phyloP scores from a whole-genome alignment of 2,113 vertebrate genomes.

The Tamias sibiricus region DNA sequence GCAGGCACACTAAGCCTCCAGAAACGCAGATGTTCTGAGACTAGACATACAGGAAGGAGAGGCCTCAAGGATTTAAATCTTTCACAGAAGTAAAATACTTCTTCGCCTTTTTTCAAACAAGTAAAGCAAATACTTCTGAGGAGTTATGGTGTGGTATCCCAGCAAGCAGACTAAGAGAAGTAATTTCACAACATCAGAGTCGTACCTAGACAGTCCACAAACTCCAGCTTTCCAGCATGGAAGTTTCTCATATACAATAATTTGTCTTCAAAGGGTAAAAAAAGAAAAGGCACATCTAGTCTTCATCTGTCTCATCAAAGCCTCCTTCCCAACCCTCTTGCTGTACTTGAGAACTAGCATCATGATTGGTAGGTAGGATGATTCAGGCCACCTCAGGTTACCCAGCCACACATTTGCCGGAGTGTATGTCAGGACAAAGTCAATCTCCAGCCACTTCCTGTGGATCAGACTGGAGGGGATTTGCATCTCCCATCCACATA shows the following conservation, averaged over 20 bases:
- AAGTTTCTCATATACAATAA: background rate
- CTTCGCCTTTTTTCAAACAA: background rate
- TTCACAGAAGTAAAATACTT: background rate
- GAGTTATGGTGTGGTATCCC: fast-evolving
- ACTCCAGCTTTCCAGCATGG: too few relatives aligned
- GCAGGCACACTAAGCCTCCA: background rate
- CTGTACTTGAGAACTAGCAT: background rate
- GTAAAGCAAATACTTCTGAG: background rate
- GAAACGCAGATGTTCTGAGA: background rate
- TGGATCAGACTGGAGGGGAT: background rate
- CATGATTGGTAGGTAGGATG: fast-evolving
- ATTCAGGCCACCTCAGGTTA: too few relatives aligned
- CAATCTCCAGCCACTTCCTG: background rate
- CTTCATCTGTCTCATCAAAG: too few relatives aligned
- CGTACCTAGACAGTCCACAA: too few relatives aligned
- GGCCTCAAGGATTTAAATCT: background rate
- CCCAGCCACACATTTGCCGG: background rate
- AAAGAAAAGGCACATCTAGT: background rate
- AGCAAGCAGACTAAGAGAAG: background rate
- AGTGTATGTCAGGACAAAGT: too few relatives aligned
- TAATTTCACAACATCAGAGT: background rate
- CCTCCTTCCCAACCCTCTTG: background rate
- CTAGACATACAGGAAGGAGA: background rate
- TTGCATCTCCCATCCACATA: background rate
- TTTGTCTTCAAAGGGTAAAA: fast-evolving